A percentile compares a stretch with the other conserved stretches of the same genome.
Conservation (phyloP, 2,797 vertebrate species). For the Cetoscarus ocellatus region DNA sequence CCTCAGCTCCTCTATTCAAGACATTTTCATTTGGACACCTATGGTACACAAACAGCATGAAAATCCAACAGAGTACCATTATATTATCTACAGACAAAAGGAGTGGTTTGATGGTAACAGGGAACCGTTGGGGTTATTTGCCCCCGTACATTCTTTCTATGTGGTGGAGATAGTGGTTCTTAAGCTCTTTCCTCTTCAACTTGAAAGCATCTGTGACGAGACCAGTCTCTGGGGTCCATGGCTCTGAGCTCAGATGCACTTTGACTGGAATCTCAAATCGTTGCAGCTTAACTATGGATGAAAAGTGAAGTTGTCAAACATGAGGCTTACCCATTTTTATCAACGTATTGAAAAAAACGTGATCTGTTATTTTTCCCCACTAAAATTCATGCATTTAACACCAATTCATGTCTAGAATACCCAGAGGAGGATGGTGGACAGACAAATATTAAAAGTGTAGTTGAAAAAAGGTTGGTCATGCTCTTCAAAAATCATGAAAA, state of each 20-base stretch:
- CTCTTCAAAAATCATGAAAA: not conserved
- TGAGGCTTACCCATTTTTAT: not conserved
- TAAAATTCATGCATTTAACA: too few relatives aligned
- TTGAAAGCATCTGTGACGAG: slow-evolving; percentile 98
- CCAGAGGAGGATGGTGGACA: too few relatives aligned
- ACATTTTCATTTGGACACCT: slow-evolving; percentile 27
- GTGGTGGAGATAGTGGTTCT: slow-evolving; percentile 96
- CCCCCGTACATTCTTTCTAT: slow-evolving; percentile 99
- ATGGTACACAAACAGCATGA: slow-evolving; percentile 33
- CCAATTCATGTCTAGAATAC: too few relatives aligned
- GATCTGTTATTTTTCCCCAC: too few relatives aligned
- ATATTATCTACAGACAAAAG: slow-evolving; percentile 53
- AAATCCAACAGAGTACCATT: slow-evolving; percentile 24
- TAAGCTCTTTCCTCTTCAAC: slow-evolving; percentile 97
- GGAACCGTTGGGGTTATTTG: slow-evolving; percentile 82
- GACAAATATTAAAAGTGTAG: not conserved
- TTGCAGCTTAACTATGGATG: slow-evolving; percentile 91
- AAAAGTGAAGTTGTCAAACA: not conserved
- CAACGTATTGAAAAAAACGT: too few relatives aligned
- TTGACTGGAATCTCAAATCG: slow-evolving; percentile 97
- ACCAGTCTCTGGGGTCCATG: slow-evolving; percentile 98
- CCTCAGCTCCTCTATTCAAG: slow-evolving; percentile 36
- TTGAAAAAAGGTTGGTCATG: not conserved
- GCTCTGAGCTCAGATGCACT: slow-evolving; percentile 95
- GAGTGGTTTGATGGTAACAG: slow-evolving; percentile 36